These are phyloP conservation scores for Trichechus manatus DNA, from an alignment of 2,113 vertebrate species.

Conservation along the genomic window DNA sequence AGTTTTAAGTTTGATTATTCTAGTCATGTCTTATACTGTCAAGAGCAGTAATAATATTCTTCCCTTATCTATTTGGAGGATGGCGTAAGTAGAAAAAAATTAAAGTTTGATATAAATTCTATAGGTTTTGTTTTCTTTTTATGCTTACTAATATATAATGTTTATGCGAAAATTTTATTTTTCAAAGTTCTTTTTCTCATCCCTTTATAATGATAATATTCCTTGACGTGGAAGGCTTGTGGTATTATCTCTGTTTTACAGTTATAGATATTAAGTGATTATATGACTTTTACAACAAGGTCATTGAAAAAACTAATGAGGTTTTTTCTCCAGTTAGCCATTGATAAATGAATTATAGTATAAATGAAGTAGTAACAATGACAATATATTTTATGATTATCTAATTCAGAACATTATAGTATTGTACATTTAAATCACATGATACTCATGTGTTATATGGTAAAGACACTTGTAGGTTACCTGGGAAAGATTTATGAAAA, in stretches of 20 bases:
- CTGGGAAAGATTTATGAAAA: background rate
- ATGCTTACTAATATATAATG: background rate
- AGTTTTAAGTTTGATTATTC: slow-evolving; percentile 46
- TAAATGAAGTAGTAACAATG: background rate
- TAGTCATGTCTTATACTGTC: slow-evolving; percentile 9
- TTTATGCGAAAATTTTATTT: background rate
- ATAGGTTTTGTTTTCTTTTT: background rate
- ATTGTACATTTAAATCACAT: background rate
- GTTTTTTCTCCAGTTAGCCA: background rate
- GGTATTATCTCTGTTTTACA: background rate
- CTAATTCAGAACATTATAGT: background rate
- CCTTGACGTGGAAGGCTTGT: background rate
- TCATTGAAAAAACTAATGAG: background rate
- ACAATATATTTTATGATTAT: background rate
- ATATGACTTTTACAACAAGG: background rate
- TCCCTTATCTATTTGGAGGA: background rate
- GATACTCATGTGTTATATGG: background rate
- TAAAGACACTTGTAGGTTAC: slow-evolving; percentile 35
- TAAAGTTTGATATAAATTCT: background rate
- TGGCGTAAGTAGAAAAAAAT: background rate
- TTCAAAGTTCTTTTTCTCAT: slow-evolving; percentile 2
- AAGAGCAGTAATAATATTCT: background rate
- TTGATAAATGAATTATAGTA: background rate
- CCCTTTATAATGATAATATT: background rate
- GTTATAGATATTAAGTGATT: background rate